Conservation (phyloP, 2,797 vertebrate genomes). For the Malurus splendens region DNA sequence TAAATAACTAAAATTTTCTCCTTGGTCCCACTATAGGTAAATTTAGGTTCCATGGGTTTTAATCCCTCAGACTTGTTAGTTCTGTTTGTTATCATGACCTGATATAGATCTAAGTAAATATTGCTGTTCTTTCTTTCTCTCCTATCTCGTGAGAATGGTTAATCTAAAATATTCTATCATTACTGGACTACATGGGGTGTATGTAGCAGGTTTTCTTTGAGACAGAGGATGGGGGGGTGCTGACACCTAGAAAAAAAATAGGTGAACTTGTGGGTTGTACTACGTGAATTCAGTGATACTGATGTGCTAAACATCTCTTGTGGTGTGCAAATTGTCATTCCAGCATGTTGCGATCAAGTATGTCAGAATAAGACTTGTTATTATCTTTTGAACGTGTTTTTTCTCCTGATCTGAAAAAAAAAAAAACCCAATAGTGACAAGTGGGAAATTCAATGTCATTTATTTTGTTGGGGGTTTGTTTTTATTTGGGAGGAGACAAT, state of each 20-base stretch:
- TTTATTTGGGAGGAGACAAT: background rate
- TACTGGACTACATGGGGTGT: background rate
- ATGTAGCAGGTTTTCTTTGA: background rate
- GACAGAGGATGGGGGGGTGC: background rate
- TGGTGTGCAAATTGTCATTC: background rate
- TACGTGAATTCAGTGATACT: background rate
- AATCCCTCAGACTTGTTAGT: background rate
- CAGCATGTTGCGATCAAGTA: background rate
- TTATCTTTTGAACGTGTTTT: background rate
- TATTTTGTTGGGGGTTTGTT: background rate
- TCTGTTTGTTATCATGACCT: background rate
- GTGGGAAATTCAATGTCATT: background rate
- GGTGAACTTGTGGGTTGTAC: background rate
- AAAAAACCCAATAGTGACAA: background rate
- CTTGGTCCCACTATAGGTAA: background rate
- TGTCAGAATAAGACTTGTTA: constrained; percentile 21
- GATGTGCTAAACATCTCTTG: background rate
- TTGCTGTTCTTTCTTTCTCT: background rate
- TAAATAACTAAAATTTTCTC: background rate
- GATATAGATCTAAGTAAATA: background rate
- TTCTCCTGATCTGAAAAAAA: background rate
- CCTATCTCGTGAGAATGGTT: background rate
- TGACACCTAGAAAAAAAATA: background rate
- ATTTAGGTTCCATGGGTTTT: background rate
- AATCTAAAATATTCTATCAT: background rate